Conservation (phyloP, 2,888 invertebrate genomes). For the Shargacucullia verbasci region DNA sequence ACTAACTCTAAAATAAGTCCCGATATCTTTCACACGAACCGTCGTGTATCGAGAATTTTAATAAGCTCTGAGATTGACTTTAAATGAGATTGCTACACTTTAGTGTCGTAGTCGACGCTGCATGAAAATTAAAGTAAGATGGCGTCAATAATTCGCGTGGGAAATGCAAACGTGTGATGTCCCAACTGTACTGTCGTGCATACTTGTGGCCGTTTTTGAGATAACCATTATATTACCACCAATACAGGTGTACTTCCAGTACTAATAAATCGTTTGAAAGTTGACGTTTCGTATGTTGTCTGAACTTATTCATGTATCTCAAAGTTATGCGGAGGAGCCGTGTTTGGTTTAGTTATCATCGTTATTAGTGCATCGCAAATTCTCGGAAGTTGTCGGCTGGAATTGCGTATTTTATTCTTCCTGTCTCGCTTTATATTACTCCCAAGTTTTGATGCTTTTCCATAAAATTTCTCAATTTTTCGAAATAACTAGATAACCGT, state of each 20-base stretch:
- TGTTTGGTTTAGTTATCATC: slow-evolving; percentile 9
- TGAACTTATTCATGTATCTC: slow-evolving; percentile 22
- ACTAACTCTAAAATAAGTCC: slow-evolving; percentile 35
- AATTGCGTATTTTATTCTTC: too few species aligned
- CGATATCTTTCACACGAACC: slow-evolving; percentile 28
- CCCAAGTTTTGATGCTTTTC: too few species aligned
- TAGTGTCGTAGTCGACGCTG: slow-evolving; percentile 32
- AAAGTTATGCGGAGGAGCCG: slow-evolving; percentile 14
- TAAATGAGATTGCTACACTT: slow-evolving; percentile 31
- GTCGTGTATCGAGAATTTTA: slow-evolving; percentile 39
- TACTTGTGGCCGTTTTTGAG: slow-evolving; percentile 28
- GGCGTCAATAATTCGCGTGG: slow-evolving; percentile 46
- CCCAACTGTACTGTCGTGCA: slow-evolving; percentile 26
- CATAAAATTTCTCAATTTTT: too few species aligned
- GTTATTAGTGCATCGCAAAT: background rate
- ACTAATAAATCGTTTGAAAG: slow-evolving; percentile 22
- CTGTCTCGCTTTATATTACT: too few species aligned
- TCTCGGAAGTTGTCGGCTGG: too few species aligned
- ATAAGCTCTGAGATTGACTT: slow-evolving; percentile 41
- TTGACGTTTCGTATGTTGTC: slow-evolving; percentile 34
- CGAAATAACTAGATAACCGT: too few species aligned
- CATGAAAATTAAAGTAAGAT: slow-evolving; percentile 38
- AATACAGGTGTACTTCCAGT: slow-evolving; percentile 15
- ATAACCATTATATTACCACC: slow-evolving; percentile 42
- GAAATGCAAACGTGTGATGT: slow-evolving; percentile 50